A percentile compares a stretch with the other conserved stretches of the same genome.
Conservation (phyloP, 2,888 invertebrate species). For the Didymodactylos carnosus region DNA sequence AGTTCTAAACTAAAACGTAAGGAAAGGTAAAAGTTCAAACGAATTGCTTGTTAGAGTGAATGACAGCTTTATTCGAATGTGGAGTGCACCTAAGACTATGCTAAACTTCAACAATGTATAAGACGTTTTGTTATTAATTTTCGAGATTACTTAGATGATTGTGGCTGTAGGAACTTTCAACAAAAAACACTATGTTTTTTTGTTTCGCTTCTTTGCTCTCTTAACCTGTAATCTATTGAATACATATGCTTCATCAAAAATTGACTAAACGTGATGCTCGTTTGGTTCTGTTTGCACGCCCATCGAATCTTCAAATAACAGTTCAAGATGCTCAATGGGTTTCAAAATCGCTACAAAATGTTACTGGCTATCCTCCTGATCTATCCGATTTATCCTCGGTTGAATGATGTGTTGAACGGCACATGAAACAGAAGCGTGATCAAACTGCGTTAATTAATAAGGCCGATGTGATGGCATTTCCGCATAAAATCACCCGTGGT, state of each 20-base stretch:
- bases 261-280: not conserved
- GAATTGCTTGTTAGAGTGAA: no score
- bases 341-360: not conserved
- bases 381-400: not conserved
- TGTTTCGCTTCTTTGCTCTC: no score
- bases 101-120: no score
- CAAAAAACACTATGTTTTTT: no score
- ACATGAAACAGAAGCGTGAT: not conserved
- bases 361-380: not conserved
- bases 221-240: not conserved
- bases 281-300: not conserved
- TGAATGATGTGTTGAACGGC: not conserved
- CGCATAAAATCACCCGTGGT: conserved; percentile 12
- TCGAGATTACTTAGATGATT: no score
- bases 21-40: no score
- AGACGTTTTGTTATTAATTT: no score
- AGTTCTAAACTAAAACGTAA: no score
- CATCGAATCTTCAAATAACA: not conserved
- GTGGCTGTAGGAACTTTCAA: no score
- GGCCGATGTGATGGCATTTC: conserved; percentile 11
- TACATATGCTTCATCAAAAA: not conserved
- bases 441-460: not conserved
- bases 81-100: no score
- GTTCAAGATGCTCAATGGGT: not conserved
- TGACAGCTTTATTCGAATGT: no score